A percentile compares a stretch with the other conserved stretches of the same genome.
Evolutionary conservation across 1,140 invertebrate genomes (phyloP).

Genomic region (Macrobrachium nipponense): DNA sequence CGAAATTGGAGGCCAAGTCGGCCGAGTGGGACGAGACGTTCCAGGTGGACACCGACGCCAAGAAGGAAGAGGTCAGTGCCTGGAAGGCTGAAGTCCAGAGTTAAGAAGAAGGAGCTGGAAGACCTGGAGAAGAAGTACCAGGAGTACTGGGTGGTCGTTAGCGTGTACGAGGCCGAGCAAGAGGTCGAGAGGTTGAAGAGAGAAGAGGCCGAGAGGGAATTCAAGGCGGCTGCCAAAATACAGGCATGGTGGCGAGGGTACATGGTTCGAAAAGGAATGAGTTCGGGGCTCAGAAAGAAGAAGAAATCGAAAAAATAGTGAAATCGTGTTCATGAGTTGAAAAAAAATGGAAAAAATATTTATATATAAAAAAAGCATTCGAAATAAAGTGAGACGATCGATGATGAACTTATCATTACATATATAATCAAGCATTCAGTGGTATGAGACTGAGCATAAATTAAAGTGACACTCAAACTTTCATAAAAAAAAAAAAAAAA

Average conservation of each 20-base stretch:
- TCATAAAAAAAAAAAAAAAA: no score
- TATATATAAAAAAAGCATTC: no score
- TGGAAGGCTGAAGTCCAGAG: conserved; percentile 42
- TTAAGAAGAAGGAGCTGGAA: conserved; percentile 10
- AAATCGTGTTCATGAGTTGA: no score
- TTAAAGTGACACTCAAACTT: no score
- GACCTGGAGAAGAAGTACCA: conserved; percentile 28
- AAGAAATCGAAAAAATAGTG: conserved; percentile 29
- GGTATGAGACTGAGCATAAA: no score
- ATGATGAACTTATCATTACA: no score
- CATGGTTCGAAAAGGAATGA: conserved; percentile 39
- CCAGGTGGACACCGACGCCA: conserved; percentile 26
- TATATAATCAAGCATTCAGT: no score
- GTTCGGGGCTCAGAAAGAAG: conserved; percentile 28
- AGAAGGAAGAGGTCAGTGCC: conserved; percentile 36
- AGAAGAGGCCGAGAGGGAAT: conserved; percentile 11
- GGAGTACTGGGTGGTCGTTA: conserved; percentile 29
- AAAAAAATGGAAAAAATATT: no score
- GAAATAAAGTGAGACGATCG: no score
- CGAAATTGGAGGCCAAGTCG: conserved; percentile 23
- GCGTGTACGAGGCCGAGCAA: conserved; percentile 19
- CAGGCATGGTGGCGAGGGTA: conserved; percentile 53
- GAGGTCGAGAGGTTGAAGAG: conserved; percentile 1
- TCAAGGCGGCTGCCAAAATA: conserved; percentile 39
- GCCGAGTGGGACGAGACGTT: conserved; percentile 38